Evolutionary conservation across 2,797 vertebrate genomes (phyloP).

Genomic region (Eremophila alpestris): DNA sequence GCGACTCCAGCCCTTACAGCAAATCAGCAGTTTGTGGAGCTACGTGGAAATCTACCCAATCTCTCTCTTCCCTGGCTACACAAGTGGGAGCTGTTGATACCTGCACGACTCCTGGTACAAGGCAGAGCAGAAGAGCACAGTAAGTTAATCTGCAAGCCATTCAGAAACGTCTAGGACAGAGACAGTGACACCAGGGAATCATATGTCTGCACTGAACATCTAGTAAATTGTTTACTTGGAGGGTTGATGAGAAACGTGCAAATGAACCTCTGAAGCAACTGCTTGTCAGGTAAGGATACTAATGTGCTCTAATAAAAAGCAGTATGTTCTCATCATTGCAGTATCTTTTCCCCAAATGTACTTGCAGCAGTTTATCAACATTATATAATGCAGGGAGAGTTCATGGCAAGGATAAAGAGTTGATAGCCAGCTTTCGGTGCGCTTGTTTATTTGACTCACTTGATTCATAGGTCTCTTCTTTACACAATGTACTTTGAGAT

Average conservation of each 20-base stretch:
- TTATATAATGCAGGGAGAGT: conserved; percentile 35
- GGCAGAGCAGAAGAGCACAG: conserved; percentile 22
- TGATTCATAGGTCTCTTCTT: not conserved
- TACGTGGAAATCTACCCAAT: conserved; percentile 32
- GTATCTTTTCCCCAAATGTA: not conserved
- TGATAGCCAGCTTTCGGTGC: not conserved
- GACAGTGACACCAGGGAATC: conserved; percentile 19
- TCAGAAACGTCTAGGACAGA: conserved; percentile 9
- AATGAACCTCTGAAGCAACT: conserved; percentile 40
- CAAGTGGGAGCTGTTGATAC: conserved; percentile 59
- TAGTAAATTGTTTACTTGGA: conserved; percentile 2
- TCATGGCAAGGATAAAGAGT: not conserved
- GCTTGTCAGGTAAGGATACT: conserved; percentile 43
- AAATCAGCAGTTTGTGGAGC: conserved; percentile 50
- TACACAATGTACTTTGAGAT: not conserved
- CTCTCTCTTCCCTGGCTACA: conserved; percentile 10
- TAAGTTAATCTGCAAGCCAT: conserved; percentile 45
- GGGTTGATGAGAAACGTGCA: not conserved
- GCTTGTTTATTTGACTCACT: not conserved
- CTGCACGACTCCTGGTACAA: not conserved
- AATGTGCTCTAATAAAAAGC: not conserved
- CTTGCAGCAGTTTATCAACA: not conserved
- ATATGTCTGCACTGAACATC: not conserved
- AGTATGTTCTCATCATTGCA: not conserved
- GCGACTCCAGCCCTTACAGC: not conserved